Base-by-base conservation (phyloP, 2,797 vertebrate species). In the Brachyrhaphis roseni region DNA sequence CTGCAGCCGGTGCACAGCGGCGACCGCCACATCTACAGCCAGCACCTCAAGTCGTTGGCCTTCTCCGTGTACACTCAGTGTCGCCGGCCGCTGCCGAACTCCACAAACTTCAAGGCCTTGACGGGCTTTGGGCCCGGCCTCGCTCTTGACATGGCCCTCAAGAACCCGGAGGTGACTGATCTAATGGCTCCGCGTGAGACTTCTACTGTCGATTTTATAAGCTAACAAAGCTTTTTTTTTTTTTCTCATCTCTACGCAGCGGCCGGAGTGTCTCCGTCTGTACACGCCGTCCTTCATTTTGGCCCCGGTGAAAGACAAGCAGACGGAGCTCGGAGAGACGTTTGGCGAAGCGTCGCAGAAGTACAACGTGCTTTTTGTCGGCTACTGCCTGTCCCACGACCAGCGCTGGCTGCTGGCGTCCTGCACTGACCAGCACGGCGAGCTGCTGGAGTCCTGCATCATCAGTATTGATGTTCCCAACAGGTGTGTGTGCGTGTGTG, bases 21-120 rank as follows among this genome's bases (percentile, higher is more conserved):
- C 77, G 97, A 98, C 88, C 95, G 98, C 6, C 97, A 98, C 87
- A 96, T 98, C 88, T 99, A 99, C 84, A 95, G 96, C 68, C 98
- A 99, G 94, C 98, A 99, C 95, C 97, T 99, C 91, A 99, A 99
- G 88, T 99, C 98, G 47, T 89, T 99, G 94, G 98, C 98, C 49
- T 99, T 99, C 94, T 98, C 98, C 5, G 98, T 97, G 82, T 99
- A 98, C 93, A 98, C 98, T 39, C 98, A 99, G 90, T 99, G 98
- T 89, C 96, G 98, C 39, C 97, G 98, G 79, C 97, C 98, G 80
- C 96, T 99, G 88, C 98, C 98, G 85, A 94, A 95, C 86, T 97
- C 98, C 87, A 99, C 98, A 91, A 98, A 99, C 34, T 98, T 99
- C 89, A 99, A 99, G 95, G 97, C 98, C 1, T 95, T 99, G 90